Base-by-base conservation (phyloP, 2,113 vertebrate genomes). In the Glaucomys volans region DNA sequence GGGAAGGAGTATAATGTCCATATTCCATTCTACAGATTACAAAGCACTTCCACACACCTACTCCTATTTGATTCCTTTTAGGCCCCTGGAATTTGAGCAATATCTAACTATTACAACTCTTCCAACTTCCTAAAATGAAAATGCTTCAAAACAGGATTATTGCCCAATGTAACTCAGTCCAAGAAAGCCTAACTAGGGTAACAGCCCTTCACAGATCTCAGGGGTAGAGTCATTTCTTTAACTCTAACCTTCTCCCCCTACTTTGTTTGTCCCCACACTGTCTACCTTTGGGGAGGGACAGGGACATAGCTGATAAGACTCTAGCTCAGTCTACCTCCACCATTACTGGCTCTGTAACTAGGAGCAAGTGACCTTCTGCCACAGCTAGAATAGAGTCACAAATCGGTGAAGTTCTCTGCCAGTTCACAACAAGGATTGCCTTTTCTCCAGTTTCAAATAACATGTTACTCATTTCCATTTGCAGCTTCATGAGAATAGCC, bases 131-230 rank as follows among this genome's bases (percentile, higher is more conserved):
- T 88, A 44, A 69, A 69, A 71, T 75, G 2, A 35, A 94, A 93
- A 91, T 72, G 35, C 57, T 94, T 54, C 42, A 35, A 71, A 76
- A 94, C 26, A 77, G 76, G 42, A 54, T 54, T 17, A 75, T 40
- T 94, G 8, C 30, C 85, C 84, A 50, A 30, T 7, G 35, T 50
- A 14, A 52, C 13, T n/a, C 52, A 54, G 76, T 18, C 72, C 17
- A 50, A 69, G 22, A 37, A 90, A 57, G 16, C 22, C 64, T 88
- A 20, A 52, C 6, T 35, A 50, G 71, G 20, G 26, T 44, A 59
- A 32, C 13, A 12, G 9, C 12, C 40, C 26, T 44, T 67, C 7
- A 4, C 14, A 20, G 13, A 40, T 52, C 62, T 59, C 16, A 35
- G 6, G 75, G 6, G 47, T 11, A 66, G 35, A 76, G 26, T 37